phyloP scores from a whole-genome alignment of 1,140 invertebrate genomes.

The Drosophila novamexicana region DNA sequence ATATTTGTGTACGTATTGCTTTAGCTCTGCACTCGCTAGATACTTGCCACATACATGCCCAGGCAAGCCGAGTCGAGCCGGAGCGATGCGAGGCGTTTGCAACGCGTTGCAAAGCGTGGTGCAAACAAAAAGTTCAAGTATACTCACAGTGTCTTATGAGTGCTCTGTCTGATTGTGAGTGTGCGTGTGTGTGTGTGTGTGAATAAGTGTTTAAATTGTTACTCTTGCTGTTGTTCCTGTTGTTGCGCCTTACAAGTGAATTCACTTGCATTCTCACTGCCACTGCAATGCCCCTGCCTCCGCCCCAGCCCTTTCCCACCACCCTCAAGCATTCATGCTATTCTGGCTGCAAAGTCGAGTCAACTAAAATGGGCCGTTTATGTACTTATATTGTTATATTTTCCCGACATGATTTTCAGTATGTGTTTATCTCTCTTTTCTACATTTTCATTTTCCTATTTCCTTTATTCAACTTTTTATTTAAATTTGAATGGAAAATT shows the following conservation, averaged over 20 bases:
- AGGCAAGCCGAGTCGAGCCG: background rate
- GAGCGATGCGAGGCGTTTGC: background rate
- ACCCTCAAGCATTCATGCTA: background rate
- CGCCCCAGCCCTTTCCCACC: background rate
- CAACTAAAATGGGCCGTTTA: constrained; percentile 58
- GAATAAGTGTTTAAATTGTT: constrained; percentile 49
- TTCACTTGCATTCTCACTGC: constrained; percentile 45
- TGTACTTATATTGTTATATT: constrained; percentile 44
- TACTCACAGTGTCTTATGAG: constrained; percentile 56
- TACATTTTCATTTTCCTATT: background rate
- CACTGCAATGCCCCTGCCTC: background rate
- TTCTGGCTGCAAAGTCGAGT: constrained; percentile 25
- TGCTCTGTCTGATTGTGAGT: constrained; percentile 43
- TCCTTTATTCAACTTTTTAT: background rate
- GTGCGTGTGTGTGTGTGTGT: constrained; percentile 35
- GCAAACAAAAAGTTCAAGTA: constrained; percentile 63
- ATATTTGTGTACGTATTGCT: constrained; percentile 25
- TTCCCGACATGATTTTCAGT: constrained; percentile 11
- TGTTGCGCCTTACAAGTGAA: constrained; percentile 10
- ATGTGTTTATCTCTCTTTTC: background rate
- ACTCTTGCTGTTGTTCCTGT: constrained; percentile 13
- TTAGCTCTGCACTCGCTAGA: constrained; percentile 20
- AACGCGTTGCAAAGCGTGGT: constrained; percentile 17
- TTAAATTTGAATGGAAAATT: constrained; percentile 15
- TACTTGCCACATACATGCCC: constrained; percentile 31